Conservation (phyloP, 2,888 invertebrate species). For the Harpalus rubripes region DNA sequence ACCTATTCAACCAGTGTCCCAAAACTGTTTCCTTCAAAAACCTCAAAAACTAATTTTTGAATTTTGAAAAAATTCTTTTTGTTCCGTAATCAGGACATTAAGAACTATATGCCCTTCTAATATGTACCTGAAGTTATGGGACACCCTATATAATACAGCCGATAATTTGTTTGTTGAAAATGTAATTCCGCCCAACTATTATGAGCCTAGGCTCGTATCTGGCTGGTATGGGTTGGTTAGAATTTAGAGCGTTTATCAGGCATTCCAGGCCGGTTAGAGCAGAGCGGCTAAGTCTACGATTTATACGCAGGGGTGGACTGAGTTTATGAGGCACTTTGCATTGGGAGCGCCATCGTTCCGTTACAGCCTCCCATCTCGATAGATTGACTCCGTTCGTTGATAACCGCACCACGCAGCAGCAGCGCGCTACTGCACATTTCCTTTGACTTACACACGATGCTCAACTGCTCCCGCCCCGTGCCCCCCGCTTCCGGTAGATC, state of each 20-base stretch:
- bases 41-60: no score
- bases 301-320: constrained; percentile 48
- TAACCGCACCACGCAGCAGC: neutral
- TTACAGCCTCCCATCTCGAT: constrained; percentile 33
- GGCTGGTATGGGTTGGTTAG: neutral
- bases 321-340: constrained; percentile 48
- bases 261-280: constrained; percentile 47
- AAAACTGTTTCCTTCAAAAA: no score
- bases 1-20: no score
- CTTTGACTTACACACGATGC: constrained; percentile 31
- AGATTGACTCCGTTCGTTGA: constrained; percentile 35
- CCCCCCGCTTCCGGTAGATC: constrained; percentile 18
- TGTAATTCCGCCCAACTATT: no score
- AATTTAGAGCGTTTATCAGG: constrained; percentile 40
- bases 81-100: no score
- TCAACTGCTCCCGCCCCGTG: neutral
- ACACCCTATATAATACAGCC: no score
- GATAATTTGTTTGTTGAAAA: no score
- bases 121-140: no score
- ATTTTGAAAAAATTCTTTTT: no score
- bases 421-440: constrained; percentile 19
- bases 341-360: constrained; percentile 27
- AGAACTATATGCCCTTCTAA: no score
- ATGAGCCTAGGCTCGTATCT: no score
- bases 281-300: constrained; percentile 43